Evolutionary conservation across 2,797 vertebrate species (phyloP), one percentile per base, ranked within the genome.

Genomic region (Sebastes elongatus): DNA sequence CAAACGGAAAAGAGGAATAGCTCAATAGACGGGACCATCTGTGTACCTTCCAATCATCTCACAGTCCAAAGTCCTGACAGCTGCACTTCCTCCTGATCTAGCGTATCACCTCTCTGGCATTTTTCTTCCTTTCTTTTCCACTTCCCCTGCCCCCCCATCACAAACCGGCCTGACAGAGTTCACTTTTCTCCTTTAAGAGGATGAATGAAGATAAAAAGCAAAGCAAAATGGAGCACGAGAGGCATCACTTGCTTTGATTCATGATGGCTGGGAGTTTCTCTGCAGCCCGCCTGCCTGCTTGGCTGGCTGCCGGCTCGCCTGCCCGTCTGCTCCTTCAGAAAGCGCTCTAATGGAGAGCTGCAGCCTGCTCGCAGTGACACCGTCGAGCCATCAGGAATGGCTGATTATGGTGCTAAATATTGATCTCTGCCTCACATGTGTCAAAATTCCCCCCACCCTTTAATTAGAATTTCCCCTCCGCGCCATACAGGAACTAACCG

Each of bases 381-480:
- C 96, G 94, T 97, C 97, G 96, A 98, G 94, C 94, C 97, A 97
- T 98, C 97, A 97, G 95, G 95, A 97, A 97, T 96, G 96, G 97
- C 97, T 97, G 98, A 98, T 98, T 98, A 98, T 94, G 92, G 96
- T 95, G 96, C 97, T 98, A 98, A 99, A 98, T 99, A 99, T 99
- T 99, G 98, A 99, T 99, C 97, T 96, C 96, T 95, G 95, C 97
- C 97, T 98, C 98, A 97, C 97, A 97, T 92, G 97, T 99, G 98
- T 99, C 98, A 99, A 97, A 99, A 97, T 98, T 97, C 96, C 96
- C 97, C 95, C 96, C 97, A 96, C 96, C 96, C 96, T 93, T 97
- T 99, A 99, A 99, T 99, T 99, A 98, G 97, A 98, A 98, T 97
- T 97, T 98, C 93, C 97, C 97, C 97, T 96, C 96, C 95, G 95